These are phyloP conservation scores for Podarcis siculus DNA, from an alignment of 2,797 vertebrate species.

Conservation along the genomic window DNA sequence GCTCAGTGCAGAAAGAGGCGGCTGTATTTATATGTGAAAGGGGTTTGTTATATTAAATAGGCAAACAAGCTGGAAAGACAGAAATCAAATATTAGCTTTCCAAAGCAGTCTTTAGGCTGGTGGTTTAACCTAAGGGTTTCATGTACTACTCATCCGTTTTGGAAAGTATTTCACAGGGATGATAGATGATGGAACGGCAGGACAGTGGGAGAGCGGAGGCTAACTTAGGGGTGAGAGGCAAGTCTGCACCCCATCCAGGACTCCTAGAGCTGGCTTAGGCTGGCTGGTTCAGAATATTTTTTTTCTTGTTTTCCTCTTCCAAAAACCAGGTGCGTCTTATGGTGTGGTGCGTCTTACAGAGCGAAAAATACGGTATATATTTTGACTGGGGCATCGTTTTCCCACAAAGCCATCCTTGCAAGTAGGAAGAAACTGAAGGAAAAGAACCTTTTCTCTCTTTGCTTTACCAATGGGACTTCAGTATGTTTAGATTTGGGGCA, in stretches of 20 bases:
- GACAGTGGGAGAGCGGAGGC: background rate
- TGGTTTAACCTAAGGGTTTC: conserved; percentile 35
- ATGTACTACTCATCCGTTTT: conserved; percentile 14
- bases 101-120: background rate
- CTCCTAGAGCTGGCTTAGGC: background rate
- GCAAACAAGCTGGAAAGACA: conserved; percentile 31
- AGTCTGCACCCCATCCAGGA: background rate
- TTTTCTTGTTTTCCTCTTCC: too few species aligned
- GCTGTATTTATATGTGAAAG: conserved; percentile 31
- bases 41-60: conserved; percentile 45
- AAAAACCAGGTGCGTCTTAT: too few species aligned
- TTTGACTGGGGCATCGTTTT: too few species aligned
- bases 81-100: conserved; percentile 47
- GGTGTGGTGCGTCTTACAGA: too few species aligned
- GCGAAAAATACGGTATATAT: too few species aligned
- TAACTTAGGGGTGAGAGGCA: background rate
- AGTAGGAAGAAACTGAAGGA: too few species aligned
- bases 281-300: background rate
- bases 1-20: too few species aligned
- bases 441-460: too few species aligned
- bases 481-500: too few species aligned
- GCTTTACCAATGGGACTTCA: too few species aligned
- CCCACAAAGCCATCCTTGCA: too few species aligned
- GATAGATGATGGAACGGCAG: background rate
- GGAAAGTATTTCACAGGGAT: conserved; percentile 2